A percentile compares a stretch with the other conserved stretches of the same genome.
These are phyloP conservation scores for Mythimna impura DNA, from an alignment of 2,888 invertebrate genomes.

Conservation along the genomic window DNA sequence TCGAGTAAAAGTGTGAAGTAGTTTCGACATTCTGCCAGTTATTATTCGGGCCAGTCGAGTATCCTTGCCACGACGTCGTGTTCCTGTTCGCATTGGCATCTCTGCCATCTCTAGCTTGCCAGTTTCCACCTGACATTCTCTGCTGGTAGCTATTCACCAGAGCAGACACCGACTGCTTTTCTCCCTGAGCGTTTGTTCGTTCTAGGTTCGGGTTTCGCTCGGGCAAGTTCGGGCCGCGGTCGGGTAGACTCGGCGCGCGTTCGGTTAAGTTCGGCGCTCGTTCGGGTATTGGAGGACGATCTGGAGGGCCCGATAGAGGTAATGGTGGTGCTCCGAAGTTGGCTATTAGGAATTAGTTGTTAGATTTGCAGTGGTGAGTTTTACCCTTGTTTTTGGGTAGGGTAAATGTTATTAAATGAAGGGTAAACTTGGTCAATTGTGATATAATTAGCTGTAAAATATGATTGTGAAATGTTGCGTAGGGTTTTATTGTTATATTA, in stretches of 20 bases:
- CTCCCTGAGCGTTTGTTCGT: constrained; percentile 60
- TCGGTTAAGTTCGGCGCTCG: constrained; percentile 70
- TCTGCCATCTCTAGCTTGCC: constrained; percentile 71
- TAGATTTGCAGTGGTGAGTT: constrained; percentile 22
- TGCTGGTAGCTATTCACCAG: constrained; percentile 87
- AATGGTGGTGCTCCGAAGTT: constrained; percentile 80
- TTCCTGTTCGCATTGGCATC: constrained; percentile 73
- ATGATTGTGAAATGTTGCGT: neutral
- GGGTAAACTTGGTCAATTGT: constrained; percentile 15
- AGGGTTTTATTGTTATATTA: neutral
- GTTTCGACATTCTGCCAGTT: constrained; percentile 81
- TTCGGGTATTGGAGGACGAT: constrained; percentile 71
- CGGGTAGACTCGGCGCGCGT: constrained; percentile 72
- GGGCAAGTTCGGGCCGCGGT: constrained; percentile 70
- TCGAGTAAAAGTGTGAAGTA: constrained; percentile 83
- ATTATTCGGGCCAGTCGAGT: constrained; percentile 72
- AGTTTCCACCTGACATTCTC: constrained; percentile 75
- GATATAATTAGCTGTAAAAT: neutral
- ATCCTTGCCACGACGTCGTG: constrained; percentile 60
- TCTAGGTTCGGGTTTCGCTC: constrained; percentile 59
- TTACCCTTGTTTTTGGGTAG: constrained; percentile 13
- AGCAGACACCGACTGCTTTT: constrained; percentile 81
- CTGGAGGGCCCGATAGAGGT: constrained; percentile 79
- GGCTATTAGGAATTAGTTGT: constrained; percentile 64
- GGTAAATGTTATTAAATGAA: constrained; percentile 21